Percentiles rank a stretch among this genome's conserved stretches.
Conservation (phyloP, 2,888 invertebrate genomes). For the Drosophila neutralis region DNA sequence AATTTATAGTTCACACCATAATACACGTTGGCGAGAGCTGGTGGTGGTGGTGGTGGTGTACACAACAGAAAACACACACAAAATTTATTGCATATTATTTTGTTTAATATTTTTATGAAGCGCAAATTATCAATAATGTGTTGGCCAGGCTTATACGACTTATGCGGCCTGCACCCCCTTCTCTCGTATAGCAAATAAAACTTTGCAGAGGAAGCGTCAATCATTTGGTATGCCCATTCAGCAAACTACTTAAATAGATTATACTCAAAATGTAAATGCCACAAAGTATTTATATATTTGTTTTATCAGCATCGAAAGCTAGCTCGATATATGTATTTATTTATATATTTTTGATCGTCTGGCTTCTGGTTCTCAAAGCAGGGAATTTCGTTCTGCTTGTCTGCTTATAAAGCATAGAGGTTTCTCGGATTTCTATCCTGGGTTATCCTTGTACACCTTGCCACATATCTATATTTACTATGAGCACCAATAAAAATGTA, state of each 20-base stretch:
- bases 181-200: slow-evolving; percentile 13
- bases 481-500: not conserved
- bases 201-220: slow-evolving; percentile 2
- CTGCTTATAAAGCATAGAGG: not conserved
- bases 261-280: not conserved
- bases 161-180: slow-evolving; percentile 3
- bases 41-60: not conserved
- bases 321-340: not conserved
- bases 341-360: not conserved
- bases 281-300: not conserved
- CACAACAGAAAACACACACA: slow-evolving; percentile 11
- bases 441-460: not conserved
- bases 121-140: slow-evolving; percentile 61
- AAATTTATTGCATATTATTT: slow-evolving; percentile 69
- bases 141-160: slow-evolving; percentile 29
- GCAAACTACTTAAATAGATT: not conserved
- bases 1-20: slow-evolving; percentile 72
- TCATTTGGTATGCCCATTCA: not conserved
- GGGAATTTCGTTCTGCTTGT: not conserved
- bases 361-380: too few relatives aligned
- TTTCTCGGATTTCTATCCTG: not conserved
- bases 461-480: not conserved
- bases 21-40: not conserved
- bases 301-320: not conserved
- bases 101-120: slow-evolving; percentile 63